Conservation (phyloP, 2,888 invertebrate genomes). For the Dione juno region DNA sequence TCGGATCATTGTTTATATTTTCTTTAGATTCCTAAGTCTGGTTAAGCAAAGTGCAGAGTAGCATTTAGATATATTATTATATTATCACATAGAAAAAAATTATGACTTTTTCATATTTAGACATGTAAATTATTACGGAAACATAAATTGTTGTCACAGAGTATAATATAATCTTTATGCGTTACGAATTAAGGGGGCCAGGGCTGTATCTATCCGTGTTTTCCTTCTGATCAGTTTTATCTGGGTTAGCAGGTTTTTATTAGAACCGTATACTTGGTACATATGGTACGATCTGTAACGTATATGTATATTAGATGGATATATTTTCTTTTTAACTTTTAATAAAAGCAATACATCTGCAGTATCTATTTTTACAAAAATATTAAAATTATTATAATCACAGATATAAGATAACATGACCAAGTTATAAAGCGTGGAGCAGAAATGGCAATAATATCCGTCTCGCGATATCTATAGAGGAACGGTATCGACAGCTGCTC, state of each 20-base stretch:
- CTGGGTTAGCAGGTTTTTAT: background rate
- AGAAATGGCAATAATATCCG: conserved; percentile 15
- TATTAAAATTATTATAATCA: background rate
- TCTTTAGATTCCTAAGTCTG: too few relatives aligned
- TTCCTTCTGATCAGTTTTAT: background rate
- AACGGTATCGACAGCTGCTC: conserved; percentile 17
- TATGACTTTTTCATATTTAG: too few relatives aligned
- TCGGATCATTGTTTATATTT: too few relatives aligned
- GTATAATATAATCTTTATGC: background rate
- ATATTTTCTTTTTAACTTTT: too few relatives aligned
- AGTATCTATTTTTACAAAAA: background rate
- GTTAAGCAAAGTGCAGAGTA: too few relatives aligned
- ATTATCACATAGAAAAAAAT: too few relatives aligned
- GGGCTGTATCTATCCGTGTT: background rate
- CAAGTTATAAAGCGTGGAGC: background rate
- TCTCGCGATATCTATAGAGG: conserved; percentile 10
- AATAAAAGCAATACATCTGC: too few relatives aligned
- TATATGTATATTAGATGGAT: too few relatives aligned
- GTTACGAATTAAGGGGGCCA: background rate
- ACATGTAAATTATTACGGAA: background rate
- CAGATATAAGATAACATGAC: background rate
- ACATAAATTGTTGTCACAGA: background rate
- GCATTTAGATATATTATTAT: too few relatives aligned
- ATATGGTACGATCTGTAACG: too few relatives aligned
- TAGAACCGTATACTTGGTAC: background rate